phyloP scores from a whole-genome alignment of 64 coral and sea anemone species.

The Porites australiensis region DNA sequence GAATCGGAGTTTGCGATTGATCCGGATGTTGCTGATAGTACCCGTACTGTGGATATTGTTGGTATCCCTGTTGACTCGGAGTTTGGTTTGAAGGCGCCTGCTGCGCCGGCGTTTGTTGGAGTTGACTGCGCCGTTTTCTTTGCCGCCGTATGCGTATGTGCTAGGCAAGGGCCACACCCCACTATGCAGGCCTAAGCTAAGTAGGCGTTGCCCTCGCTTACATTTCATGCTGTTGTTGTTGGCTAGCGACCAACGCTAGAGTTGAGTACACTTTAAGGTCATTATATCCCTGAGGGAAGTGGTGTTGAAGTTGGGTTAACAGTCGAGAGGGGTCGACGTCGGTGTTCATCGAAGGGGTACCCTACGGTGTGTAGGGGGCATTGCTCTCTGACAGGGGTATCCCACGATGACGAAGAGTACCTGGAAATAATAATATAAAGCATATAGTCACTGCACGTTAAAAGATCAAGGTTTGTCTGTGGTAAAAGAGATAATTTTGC shows the following conservation, averaged over 20 bases:
- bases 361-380: constrained; percentile 95
- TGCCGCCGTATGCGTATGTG: neutral
- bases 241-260: constrained; percentile 61
- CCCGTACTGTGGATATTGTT: constrained; percentile 84
- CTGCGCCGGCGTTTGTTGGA: neutral
- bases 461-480: too few species aligned
- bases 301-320: constrained; percentile 81
- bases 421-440: constrained; percentile 18
- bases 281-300: constrained; percentile 78
- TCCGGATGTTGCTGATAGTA: constrained; percentile 95
- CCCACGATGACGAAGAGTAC: constrained; percentile 79
- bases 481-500: too few species aligned
- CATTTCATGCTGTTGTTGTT: constrained; percentile 27
- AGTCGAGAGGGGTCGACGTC: constrained; percentile 92
- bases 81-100: constrained; percentile 49
- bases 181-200: constrained; percentile 71
- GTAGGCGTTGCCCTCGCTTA: constrained; percentile 67
- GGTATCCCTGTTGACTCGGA: constrained; percentile 32
- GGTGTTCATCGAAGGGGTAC: constrained; percentile 70
- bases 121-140: neutral
- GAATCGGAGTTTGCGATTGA: constrained; percentile 58
- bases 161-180: constrained; percentile 1
- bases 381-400: constrained; percentile 86
- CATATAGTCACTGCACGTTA: too few species aligned
- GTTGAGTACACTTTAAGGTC: constrained; percentile 88